A percentile compares a stretch with the other conserved stretches of the same genome.
Evolutionary conservation across 1,140 invertebrate species (phyloP).

Genomic region (Monochamus saltuarius): DNA sequence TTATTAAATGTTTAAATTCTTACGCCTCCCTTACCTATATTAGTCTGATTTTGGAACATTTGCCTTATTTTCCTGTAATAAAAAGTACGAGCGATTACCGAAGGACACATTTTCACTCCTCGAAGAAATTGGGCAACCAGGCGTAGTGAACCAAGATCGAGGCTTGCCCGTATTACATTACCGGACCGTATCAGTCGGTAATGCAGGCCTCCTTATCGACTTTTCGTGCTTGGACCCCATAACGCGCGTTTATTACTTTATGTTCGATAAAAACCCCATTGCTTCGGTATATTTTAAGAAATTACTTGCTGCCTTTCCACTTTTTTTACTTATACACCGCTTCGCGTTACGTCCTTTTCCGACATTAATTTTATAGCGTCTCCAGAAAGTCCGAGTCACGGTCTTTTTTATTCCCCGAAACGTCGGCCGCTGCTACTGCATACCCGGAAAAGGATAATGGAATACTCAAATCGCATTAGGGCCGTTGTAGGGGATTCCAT

Average conservation of each 20-base stretch:
- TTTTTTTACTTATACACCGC: conserved; percentile 15
- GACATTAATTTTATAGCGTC: neutral
- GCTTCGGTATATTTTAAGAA: conserved; percentile 44
- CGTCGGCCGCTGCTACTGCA: conserved; percentile 20
- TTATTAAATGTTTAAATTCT: no score
- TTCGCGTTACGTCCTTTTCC: conserved; percentile 19
- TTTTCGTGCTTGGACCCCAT: conserved; percentile 42
- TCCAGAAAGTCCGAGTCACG: conserved; percentile 6
- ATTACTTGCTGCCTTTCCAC: conserved; percentile 28
- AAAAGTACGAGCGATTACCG: no score
- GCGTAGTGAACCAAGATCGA: no score
- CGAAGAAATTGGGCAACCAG: no score
- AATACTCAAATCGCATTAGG: conserved; percentile 25
- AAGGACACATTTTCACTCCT: no score
- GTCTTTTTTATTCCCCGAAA: conserved; percentile 21
- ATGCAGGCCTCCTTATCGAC: conserved; percentile 15
- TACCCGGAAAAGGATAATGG: conserved; percentile 24
- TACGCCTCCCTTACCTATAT: no score
- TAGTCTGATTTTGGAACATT: no score
- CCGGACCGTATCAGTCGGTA: conserved; percentile 20
- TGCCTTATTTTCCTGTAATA: no score
- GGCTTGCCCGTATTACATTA: conserved; percentile 11
- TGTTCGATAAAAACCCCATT: conserved; percentile 41
- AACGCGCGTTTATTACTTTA: conserved; percentile 43
- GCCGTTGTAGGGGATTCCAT: neutral